Evolutionary conservation across 2,113 vertebrate species (phyloP).

Genomic region (Urocitellus parryii): DNA sequence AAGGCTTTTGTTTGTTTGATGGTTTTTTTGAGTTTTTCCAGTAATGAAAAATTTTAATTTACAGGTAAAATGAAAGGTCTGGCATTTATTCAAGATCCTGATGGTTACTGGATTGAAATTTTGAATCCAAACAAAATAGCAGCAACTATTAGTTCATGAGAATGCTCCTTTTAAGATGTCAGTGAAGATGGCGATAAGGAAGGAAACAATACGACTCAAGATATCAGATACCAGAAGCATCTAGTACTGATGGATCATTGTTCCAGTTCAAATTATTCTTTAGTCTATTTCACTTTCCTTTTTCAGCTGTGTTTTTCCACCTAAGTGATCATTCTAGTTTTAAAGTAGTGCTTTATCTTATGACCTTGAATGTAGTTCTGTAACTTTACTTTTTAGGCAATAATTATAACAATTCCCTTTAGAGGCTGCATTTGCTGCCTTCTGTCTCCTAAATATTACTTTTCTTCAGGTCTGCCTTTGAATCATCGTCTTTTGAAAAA

Average conservation of each 20-base stretch:
- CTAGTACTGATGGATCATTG: background rate
- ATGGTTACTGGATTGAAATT: constrained; percentile 99
- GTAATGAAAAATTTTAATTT: constrained; percentile 68
- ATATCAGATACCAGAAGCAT: background rate
- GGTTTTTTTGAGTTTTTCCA: background rate
- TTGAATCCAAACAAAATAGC: constrained; percentile 95
- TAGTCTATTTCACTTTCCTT: constrained; percentile 14
- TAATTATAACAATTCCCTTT: constrained; percentile 69
- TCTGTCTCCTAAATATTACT: constrained; percentile 29
- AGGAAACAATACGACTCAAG: background rate
- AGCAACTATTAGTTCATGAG: constrained; percentile 83
- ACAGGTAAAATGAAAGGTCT: constrained; percentile 98
- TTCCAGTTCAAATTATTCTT: constrained; percentile 19
- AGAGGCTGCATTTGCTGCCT: constrained; percentile 40
- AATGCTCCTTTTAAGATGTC: constrained; percentile 6
- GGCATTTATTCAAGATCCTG: constrained; percentile 98
- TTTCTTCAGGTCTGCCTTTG: constrained; percentile 68
- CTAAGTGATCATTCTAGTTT: constrained; percentile 36
- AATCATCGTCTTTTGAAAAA: constrained; percentile 46
- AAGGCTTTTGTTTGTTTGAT: background rate
- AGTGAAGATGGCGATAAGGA: background rate
- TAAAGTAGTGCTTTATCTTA: constrained; percentile 57
- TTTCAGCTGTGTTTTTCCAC: background rate
- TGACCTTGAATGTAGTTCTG: constrained; percentile 69
- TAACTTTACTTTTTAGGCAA: constrained; percentile 61